phyloP scores from a whole-genome alignment of 2,797 vertebrate species.

The Natrix natrix region DNA sequence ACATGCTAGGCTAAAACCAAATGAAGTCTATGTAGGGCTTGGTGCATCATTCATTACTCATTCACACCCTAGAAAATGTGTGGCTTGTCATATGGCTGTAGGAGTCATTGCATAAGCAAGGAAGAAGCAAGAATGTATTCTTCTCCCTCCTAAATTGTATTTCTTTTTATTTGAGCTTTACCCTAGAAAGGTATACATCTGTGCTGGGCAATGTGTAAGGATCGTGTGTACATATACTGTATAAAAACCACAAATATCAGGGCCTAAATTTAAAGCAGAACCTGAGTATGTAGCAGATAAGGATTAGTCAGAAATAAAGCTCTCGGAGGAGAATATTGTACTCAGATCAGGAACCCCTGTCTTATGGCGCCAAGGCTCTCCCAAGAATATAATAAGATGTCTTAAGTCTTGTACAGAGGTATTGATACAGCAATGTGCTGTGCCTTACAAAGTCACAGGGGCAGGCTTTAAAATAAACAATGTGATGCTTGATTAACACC shows the following conservation, averaged over 20 bases:
- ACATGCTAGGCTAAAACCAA: not conserved
- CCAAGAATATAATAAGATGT: not conserved
- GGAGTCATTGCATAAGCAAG: not conserved
- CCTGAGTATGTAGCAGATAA: not conserved
- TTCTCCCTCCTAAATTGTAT: not conserved
- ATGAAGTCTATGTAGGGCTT: not conserved
- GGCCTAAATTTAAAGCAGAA: not conserved
- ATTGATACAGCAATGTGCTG: not conserved
- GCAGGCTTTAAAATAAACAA: not conserved
- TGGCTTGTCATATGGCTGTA: not conserved
- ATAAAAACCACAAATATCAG: not conserved
- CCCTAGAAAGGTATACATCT: not conserved
- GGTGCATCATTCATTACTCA: not conserved
- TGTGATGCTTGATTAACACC: not conserved
- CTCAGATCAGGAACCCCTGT: not conserved
- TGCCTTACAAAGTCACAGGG: not conserved
- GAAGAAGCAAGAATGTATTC: not conserved
- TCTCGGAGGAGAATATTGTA: not conserved
- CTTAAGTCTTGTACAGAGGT: not conserved
- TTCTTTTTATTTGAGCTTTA: not conserved
- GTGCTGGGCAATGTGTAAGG: not conserved
- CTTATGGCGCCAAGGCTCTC: not conserved
- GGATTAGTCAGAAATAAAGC: not conserved
- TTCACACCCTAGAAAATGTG: not conserved
- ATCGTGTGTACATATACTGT: not conserved